Evolutionary conservation across 2,113 vertebrate genomes (phyloP).

Genomic region (Recurvirostra avosetta): DNA sequence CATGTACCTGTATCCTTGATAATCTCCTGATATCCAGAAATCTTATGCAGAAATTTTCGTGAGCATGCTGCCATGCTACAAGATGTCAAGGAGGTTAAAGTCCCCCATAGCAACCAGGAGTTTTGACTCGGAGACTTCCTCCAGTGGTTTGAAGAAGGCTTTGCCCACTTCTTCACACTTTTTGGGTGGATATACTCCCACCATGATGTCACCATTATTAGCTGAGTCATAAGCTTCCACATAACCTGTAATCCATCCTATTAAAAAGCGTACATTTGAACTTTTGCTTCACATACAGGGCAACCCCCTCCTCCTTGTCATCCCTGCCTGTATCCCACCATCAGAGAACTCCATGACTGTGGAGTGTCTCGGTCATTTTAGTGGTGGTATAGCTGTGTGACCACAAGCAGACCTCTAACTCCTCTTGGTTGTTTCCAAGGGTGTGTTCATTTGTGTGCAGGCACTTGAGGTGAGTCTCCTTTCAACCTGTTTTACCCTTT

Average conservation of each 20-base stretch:
- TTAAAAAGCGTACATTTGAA: background rate
- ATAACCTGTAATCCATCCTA: background rate
- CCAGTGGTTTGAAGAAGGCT: background rate
- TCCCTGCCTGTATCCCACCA: background rate
- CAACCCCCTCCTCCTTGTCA: background rate
- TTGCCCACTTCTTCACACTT: background rate
- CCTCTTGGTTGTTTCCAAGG: background rate
- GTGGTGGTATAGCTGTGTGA: background rate
- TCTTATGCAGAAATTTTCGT: background rate
- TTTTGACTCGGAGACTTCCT: background rate
- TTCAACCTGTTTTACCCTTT: background rate
- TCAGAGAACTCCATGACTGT: background rate
- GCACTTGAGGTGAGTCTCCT: background rate
- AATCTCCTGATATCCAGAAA: background rate
- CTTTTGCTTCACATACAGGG: background rate
- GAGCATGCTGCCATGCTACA: background rate
- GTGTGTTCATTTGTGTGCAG: background rate
- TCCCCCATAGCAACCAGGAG: background rate
- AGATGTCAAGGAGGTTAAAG: background rate
- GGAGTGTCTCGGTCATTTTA: background rate
- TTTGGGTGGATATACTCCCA: background rate
- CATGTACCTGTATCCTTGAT: background rate
- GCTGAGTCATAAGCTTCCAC: background rate
- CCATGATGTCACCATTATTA: background rate
- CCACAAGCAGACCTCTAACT: background rate